These are phyloP conservation scores for Hipparchia semele DNA, from an alignment of 2,888 invertebrate species.

Conservation along the genomic window DNA sequence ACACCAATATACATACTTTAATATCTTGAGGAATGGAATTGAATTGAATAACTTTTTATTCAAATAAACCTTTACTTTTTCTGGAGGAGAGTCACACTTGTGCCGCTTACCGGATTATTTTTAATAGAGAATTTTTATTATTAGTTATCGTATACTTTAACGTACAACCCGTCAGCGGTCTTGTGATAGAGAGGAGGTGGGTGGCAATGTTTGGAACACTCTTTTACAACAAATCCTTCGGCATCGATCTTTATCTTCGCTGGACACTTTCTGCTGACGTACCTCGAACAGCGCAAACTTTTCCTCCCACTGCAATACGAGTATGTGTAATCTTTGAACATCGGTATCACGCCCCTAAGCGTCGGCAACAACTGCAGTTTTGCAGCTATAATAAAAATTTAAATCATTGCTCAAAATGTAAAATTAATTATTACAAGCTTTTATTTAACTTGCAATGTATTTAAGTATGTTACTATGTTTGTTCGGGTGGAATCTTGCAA, in stretches of 20 bases:
- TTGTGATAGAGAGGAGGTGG: slow-evolving; percentile 37
- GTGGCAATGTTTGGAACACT: slow-evolving; percentile 39
- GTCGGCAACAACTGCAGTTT: slow-evolving; percentile 14
- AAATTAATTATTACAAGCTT: too few species aligned
- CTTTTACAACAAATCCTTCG: slow-evolving; percentile 33
- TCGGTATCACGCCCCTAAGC: neutral
- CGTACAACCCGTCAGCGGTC: slow-evolving; percentile 30
- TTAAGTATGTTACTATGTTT: too few species aligned
- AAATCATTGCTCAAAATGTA: too few species aligned
- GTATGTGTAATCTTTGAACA: slow-evolving; percentile 5
- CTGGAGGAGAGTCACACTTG: too few species aligned
- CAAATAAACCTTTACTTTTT: too few species aligned
- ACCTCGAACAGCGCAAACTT: slow-evolving; percentile 44
- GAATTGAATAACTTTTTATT: too few species aligned
- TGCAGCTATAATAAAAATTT: neutral
- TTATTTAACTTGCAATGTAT: too few species aligned
- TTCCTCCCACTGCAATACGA: slow-evolving; percentile 27
- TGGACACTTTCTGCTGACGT: slow-evolving; percentile 37
- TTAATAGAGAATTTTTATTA: too few species aligned
- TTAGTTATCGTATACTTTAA: slow-evolving; percentile 12
- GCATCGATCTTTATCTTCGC: slow-evolving; percentile 42
- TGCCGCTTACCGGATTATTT: too few species aligned
- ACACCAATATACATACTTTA: too few species aligned
- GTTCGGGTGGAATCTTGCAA: too few species aligned
- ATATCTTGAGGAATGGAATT: too few species aligned